phyloP scores from a whole-genome alignment of 2,888 invertebrate species.

The Leucoptera coffeella region DNA sequence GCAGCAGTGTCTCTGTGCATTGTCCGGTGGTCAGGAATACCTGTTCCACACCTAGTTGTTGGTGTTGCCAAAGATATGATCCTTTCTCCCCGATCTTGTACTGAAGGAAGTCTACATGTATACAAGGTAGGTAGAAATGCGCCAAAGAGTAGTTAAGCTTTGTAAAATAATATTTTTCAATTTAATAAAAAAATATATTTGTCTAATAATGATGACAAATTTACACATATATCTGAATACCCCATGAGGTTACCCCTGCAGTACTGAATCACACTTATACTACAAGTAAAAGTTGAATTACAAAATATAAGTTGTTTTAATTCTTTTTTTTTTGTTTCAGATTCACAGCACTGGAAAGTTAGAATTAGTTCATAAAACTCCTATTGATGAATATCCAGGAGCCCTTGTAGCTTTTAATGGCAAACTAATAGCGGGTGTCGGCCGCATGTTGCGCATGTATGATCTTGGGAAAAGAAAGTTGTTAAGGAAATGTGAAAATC shows the following conservation, averaged over 20 bases:
- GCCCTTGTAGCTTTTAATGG: slow-evolving; percentile 91
- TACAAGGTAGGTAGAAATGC: slow-evolving; percentile 55
- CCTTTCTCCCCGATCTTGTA: slow-evolving; percentile 79
- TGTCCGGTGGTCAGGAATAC: slow-evolving; percentile 65
- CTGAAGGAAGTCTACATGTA: slow-evolving; percentile 80
- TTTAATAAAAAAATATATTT: too few relatives aligned
- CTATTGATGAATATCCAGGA: slow-evolving; percentile 85
- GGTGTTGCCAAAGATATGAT: slow-evolving; percentile 89
- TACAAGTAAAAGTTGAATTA: neutral
- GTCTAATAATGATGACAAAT: slow-evolving; percentile 7
- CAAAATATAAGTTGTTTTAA: too few relatives aligned
- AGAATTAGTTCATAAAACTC: slow-evolving; percentile 90
- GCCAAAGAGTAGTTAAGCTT: too few relatives aligned
- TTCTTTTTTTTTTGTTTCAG: slow-evolving; percentile 17
- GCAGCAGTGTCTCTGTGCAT: slow-evolving; percentile 87
- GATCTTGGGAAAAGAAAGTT: slow-evolving; percentile 92
- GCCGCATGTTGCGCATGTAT: slow-evolving; percentile 85
- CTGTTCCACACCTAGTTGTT: slow-evolving; percentile 59
- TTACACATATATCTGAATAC: slow-evolving; percentile 14
- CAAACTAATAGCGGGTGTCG: slow-evolving; percentile 85
- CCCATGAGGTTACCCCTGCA: slow-evolving; percentile 23
- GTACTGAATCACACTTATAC: slow-evolving; percentile 20
- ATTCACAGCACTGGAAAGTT: slow-evolving; percentile 76
- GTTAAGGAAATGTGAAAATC: slow-evolving; percentile 94
- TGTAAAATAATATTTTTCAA: too few relatives aligned